Conservation (phyloP, 2,797 vertebrate genomes). For the Sus cebifrons region DNA sequence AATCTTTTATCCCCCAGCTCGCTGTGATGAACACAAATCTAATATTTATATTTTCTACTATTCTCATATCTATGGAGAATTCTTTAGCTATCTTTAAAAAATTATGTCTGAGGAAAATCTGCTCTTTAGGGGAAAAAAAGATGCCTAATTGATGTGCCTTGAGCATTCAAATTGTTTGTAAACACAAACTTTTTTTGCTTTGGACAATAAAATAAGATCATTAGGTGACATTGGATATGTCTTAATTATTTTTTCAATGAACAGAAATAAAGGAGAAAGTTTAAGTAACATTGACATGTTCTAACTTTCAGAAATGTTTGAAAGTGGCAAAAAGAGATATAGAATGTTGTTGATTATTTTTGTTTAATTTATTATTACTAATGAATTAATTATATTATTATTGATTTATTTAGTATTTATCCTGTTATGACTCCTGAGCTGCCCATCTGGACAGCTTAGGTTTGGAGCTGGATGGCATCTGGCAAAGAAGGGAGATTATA, state of each 20-base stretch:
- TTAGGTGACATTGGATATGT: background rate
- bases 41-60: background rate
- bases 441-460: background rate
- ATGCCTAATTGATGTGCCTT: background rate
- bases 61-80: background rate
- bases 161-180: background rate
- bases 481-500: background rate
- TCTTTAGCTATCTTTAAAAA: background rate
- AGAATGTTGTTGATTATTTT: background rate
- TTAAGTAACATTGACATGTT: background rate
- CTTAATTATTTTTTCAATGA: background rate
- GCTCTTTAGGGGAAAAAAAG: background rate
- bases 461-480: background rate
- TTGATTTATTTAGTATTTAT: background rate
- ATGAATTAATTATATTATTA: background rate
- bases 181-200: background rate
- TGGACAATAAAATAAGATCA: background rate
- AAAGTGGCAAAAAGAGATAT: background rate
- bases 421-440: background rate
- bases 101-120: background rate
- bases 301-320: background rate
- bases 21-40: background rate
- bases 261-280: conserved; percentile 10
- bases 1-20: background rate
- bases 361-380: background rate